Conservation (phyloP, 2,888 invertebrate genomes). For the Luperina nickerlii region DNA sequence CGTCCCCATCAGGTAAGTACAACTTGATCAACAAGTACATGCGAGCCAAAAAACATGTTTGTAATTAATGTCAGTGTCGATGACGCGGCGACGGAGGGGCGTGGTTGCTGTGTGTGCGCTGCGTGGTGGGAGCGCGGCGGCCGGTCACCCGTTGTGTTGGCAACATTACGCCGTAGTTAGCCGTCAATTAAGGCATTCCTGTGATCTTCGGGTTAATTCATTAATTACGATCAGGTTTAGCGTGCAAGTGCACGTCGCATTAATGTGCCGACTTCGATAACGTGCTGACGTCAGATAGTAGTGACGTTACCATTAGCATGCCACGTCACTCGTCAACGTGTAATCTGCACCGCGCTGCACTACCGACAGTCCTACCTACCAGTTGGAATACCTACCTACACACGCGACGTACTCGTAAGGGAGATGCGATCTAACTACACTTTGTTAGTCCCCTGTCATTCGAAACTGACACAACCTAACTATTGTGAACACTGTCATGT, state of each 20-base stretch:
- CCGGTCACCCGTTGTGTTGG: slow-evolving; percentile 5
- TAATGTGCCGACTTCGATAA: slow-evolving; percentile 16
- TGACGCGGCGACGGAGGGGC: background rate
- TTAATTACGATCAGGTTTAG: slow-evolving; percentile 40
- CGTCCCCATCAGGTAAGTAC: background rate
- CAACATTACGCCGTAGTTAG: slow-evolving; percentile 35
- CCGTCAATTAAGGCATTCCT: slow-evolving; percentile 43
- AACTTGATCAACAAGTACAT: background rate
- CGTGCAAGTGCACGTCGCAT: slow-evolving; percentile 5
- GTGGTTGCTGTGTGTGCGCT: background rate
- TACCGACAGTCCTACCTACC: background rate
- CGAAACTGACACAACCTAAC: background rate
- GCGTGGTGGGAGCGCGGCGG: slow-evolving; percentile 19
- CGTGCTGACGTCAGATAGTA: slow-evolving; percentile 4
- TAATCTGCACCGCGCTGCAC: background rate
- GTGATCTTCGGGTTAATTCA: slow-evolving; percentile 33
- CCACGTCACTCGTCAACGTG: background rate
- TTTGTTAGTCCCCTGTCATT: background rate
- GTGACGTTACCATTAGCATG: slow-evolving; percentile 16
- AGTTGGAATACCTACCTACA: background rate
- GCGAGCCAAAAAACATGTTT: slow-evolving; percentile 1
- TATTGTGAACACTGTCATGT: background rate
- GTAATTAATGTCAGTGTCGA: slow-evolving; percentile 25
- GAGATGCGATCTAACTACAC: background rate
- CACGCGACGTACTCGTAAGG: background rate